A percentile compares a stretch with the other conserved stretches of the same genome.
phyloP scores from a whole-genome alignment of 53 echinoderm and acorn worm species.

The Luidia sarsii region DNA sequence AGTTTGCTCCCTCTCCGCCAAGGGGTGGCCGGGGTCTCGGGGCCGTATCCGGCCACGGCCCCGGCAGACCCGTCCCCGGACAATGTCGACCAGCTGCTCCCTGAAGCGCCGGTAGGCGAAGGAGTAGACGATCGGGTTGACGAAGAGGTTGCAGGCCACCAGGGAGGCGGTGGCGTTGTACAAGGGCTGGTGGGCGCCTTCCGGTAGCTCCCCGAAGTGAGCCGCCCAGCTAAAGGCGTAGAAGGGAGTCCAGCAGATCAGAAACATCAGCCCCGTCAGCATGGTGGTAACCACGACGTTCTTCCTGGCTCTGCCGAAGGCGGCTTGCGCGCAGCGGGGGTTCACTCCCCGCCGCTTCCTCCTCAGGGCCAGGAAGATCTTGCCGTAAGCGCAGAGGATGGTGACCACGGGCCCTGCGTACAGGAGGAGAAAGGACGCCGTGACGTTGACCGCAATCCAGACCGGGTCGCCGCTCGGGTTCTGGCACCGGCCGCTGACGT shows the following conservation, averaged over 20 bases:
- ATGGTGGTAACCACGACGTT: neutral
- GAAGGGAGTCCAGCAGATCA: neutral
- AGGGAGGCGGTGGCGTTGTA: neutral
- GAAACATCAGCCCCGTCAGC: neutral
- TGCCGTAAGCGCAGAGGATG: neutral
- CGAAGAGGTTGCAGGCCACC: neutral
- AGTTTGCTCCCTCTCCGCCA: no score
- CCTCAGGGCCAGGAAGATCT: neutral
- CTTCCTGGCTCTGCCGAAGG: neutral
- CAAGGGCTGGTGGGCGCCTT: neutral
- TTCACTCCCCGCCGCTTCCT: neutral
- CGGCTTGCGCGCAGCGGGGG: neutral
- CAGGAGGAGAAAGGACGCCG: no score
- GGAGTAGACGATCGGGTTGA: neutral
- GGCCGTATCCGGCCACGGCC: no score
- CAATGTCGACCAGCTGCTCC: neutral
- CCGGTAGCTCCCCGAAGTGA: neutral
- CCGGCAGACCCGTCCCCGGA: neutral
- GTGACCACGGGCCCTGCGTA: no score
- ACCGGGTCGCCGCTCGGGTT: no score
- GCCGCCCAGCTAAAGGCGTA: neutral
- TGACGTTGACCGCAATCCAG: no score
- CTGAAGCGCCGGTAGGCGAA: neutral
- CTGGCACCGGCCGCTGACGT: no score
- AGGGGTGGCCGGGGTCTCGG: no score